Percentiles rank a stretch among this genome's conserved stretches.
Evolutionary conservation across 2,888 invertebrate species (phyloP).

Genomic region (Calephelis perditalis): DNA sequence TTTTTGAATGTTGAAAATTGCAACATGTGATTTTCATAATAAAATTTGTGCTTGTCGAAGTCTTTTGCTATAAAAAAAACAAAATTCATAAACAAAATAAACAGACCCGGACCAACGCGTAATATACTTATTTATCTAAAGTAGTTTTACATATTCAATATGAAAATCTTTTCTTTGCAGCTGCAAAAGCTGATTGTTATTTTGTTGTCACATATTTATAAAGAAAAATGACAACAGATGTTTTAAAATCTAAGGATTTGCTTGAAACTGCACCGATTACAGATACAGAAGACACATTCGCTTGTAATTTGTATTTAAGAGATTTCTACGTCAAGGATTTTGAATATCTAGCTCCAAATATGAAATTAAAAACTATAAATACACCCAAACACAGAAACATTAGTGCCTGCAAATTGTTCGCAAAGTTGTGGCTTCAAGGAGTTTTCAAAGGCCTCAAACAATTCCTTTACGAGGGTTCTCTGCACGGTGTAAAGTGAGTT

Average conservation of each 20-base stretch:
- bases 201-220: background rate
- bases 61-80: no score
- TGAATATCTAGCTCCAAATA: slow-evolving; percentile 54
- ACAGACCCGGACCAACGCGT: no score
- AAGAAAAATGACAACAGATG: slow-evolving; percentile 2
- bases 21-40: no score
- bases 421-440: slow-evolving; percentile 50
- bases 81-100: no score
- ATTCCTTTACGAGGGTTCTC: slow-evolving; percentile 62
- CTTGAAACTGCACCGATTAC: slow-evolving; percentile 15
- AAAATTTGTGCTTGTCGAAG: no score
- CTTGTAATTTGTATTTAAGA: slow-evolving; percentile 42
- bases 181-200: no score
- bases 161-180: no score
- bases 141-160: no score
- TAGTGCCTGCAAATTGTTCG: slow-evolving; percentile 34
- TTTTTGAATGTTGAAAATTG: no score
- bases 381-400: slow-evolving; percentile 25
- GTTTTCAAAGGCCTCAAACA: slow-evolving; percentile 58
- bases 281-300: slow-evolving; percentile 31
- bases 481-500: slow-evolving; percentile 71
- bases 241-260: background rate
- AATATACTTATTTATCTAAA: no score
- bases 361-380: slow-evolving; percentile 32
- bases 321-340: slow-evolving; percentile 61